A percentile compares a stretch with the other conserved stretches of the same genome.
Conservation (phyloP, 30 jellyfish, hydroid and myxozoan species). For the Pelagia noctiluca region DNA sequence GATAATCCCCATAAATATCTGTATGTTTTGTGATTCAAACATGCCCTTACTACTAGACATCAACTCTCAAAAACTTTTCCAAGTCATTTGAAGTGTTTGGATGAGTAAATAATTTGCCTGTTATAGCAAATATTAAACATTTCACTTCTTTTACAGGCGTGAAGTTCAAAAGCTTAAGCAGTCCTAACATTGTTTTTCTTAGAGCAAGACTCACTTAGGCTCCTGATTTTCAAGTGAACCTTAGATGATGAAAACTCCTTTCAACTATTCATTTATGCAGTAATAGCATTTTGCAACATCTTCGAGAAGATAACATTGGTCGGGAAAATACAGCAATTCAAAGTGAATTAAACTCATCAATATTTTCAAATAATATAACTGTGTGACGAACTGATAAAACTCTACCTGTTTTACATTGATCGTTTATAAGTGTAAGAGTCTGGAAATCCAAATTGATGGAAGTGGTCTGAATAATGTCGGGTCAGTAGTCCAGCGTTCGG, state of each 20-base stretch:
- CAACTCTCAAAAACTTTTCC: too few species aligned
- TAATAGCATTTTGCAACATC: background rate
- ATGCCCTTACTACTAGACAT: too few species aligned
- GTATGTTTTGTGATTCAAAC: too few species aligned
- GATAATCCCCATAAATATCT: too few species aligned
- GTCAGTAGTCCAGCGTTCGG: slow-evolving; percentile 96
- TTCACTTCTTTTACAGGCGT: too few species aligned
- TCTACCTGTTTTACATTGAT: background rate
- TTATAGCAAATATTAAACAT: too few species aligned
- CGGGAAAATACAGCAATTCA: background rate
- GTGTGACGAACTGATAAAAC: background rate
- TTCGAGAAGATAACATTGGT: background rate
- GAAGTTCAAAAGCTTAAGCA: too few species aligned
- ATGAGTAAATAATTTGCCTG: too few species aligned
- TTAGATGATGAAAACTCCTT: background rate
- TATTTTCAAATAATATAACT: background rate
- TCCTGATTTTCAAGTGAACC: too few species aligned
- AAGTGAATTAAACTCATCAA: background rate
- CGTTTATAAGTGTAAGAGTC: slow-evolving; percentile 66
- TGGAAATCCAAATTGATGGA: slow-evolving; percentile 80
- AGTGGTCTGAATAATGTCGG: slow-evolving; percentile 60
- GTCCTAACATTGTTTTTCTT: too few species aligned
- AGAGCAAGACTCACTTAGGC: too few species aligned
- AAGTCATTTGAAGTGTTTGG: too few species aligned
- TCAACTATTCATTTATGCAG: background rate